phyloP scores from a whole-genome alignment of 2,888 invertebrate genomes.

The Hyposoter dolosus region DNA sequence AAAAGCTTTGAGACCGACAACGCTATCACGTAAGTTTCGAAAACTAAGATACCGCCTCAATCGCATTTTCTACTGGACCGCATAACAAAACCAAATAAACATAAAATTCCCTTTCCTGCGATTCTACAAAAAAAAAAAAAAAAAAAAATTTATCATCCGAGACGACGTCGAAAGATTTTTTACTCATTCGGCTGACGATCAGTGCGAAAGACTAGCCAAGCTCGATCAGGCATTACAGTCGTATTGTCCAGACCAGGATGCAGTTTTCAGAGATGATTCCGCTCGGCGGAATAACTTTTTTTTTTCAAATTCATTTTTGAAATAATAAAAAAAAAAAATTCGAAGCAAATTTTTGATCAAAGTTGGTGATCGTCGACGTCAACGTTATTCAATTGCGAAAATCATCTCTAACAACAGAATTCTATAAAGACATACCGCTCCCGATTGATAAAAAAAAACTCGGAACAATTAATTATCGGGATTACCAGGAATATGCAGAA shows the following conservation, averaged over 20 bases:
- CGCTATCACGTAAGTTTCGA: constrained; percentile 59
- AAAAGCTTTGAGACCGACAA: constrained; percentile 8
- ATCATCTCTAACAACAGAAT: no score
- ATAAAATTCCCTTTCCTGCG: neutral
- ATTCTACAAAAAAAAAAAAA: neutral
- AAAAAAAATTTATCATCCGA: neutral
- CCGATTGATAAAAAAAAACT: no score
- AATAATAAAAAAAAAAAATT: no score
- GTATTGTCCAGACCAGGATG: neutral
- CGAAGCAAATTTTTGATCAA: no score
- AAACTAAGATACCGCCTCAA: neutral
- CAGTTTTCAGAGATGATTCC: no score
- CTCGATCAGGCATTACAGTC: neutral
- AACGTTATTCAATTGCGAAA: no score
- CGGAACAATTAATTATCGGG: no score
- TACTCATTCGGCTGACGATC: neutral
- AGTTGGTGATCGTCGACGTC: no score
- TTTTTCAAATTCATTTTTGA: no score
- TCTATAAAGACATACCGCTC: no score
- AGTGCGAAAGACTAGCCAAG: neutral
- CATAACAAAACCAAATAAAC: neutral
- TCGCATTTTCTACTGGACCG: neutral
- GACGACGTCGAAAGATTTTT: neutral
- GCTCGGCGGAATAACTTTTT: no score
- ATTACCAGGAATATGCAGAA: no score